phyloP scores from a whole-genome alignment of 2,888 invertebrate genomes.

The Chrysolina americana region DNA sequence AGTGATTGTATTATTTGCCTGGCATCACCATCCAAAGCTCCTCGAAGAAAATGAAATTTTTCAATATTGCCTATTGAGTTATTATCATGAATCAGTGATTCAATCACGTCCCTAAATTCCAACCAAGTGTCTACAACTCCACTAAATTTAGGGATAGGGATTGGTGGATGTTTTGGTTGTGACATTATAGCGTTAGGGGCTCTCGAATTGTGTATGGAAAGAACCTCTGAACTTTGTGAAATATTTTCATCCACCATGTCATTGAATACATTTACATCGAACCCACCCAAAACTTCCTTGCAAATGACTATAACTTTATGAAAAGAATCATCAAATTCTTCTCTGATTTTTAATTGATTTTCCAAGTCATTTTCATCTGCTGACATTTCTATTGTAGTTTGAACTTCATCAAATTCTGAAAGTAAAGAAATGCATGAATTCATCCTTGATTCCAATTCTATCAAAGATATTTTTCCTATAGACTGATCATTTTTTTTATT shows the following conservation, averaged over 20 bases:
- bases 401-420: conserved; percentile 27
- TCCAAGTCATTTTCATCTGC: conserved; percentile 22
- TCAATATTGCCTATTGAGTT: conserved; percentile 19
- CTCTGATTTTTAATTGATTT: conserved; percentile 20
- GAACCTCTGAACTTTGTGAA: neutral
- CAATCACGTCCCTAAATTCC: conserved; percentile 3
- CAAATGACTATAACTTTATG: conserved; percentile 18
- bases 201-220: conserved; percentile 14
- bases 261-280: neutral
- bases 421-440: conserved; percentile 18
- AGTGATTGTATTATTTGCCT: conserved; percentile 36
- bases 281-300: conserved; percentile 10
- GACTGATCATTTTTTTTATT: neutral
- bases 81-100: too few relatives aligned
- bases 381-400: conserved; percentile 20
- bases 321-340: conserved; percentile 29
- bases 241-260: neutral
- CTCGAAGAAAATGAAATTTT: conserved; percentile 44
- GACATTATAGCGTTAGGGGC: conserved; percentile 18
- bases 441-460: conserved; percentile 27
- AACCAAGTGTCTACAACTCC: conserved; percentile 27
- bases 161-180: conserved; percentile 24
- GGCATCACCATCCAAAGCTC: conserved; percentile 36
- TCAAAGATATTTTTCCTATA: conserved; percentile 26
- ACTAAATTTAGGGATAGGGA: conserved; percentile 39